Base-by-base conservation (phyloP, 2,888 invertebrate genomes). In the Spodoptera littoralis region DNA sequence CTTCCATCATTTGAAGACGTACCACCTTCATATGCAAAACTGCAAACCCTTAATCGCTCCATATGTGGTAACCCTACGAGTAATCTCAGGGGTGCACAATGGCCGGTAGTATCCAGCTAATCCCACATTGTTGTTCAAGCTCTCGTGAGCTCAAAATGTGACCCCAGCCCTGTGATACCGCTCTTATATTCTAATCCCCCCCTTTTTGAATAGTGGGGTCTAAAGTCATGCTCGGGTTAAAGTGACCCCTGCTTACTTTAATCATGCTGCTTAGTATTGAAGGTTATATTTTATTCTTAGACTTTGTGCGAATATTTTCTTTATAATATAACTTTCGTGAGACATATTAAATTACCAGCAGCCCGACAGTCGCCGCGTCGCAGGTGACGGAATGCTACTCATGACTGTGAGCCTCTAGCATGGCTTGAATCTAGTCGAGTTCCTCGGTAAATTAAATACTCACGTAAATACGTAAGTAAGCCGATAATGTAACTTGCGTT, bases 71-170 rank as follows among this genome's bases (percentile, higher is more conserved):
- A 6, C 74, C 77, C 77, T 74, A 43, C 1, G 24, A 56, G 54
- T 57, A 71, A 61, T 68, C 69, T 66, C 50, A 57, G 58, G 8
- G 30, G 12, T 59, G 48, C 64, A 71, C 70, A 71, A 65, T 66
- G 51, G 59, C 27, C 48, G 36, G 53, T 27, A 60, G 63, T 52
- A 59, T 55, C 70, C 50, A 70, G 59, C 71, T 77, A 76, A 77
- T 70, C 74, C 71, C 9, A 27, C 67, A 73, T 65, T 77, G 73
- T 77, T 73, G 65, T 58, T 42, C 60, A 58, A 59, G 46, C 52
- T 56, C 62, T 60, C 48, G 30, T 56, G 55, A 56, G 70, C 60
- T 60, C 59, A 62, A 53, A 63, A 70, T 60, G 57, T 62, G 52
- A 63, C 65, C 77, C 44, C 61, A 3, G 53, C 12, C 50, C 49